Conservation (phyloP, 2,113 vertebrate species). For the Chloebia gouldiae region DNA sequence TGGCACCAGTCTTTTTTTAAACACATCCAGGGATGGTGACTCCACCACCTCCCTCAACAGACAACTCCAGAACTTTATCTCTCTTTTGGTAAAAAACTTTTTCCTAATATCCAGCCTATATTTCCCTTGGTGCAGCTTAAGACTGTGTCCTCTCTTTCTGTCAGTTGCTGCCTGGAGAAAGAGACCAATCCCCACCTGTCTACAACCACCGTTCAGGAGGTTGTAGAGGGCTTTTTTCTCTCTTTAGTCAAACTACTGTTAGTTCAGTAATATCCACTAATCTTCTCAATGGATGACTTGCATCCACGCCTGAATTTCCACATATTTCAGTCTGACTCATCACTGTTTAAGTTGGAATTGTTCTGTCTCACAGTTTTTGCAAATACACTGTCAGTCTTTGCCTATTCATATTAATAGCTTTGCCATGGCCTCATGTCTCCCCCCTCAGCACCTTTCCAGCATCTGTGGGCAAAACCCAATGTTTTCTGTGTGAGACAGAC, state of each 20-base stretch:
- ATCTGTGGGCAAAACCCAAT: background rate
- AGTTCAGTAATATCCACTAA: background rate
- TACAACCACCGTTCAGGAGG: background rate
- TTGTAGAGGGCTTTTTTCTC: background rate
- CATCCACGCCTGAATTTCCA: background rate
- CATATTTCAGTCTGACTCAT: background rate
- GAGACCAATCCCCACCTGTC: background rate
- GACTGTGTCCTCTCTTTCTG: background rate
- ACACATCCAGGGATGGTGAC: too few species aligned
- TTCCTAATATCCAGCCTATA: too few species aligned
- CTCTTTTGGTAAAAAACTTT: background rate
- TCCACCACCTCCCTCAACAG: background rate
- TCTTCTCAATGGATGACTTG: background rate
- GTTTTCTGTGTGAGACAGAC: background rate
- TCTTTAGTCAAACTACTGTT: background rate
- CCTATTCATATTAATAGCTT: background rate
- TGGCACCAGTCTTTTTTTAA: too few species aligned
- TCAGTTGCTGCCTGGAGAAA: background rate
- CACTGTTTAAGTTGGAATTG: background rate
- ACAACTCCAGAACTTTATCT: background rate
- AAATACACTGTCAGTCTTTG: background rate
- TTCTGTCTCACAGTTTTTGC: background rate
- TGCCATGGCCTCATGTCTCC: background rate
- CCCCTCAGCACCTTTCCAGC: background rate
- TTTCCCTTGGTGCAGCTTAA: background rate